Percentiles rank a stretch among this genome's conserved stretches.
These are phyloP conservation scores for Parasteatoda tepidariorum DNA, from an alignment of 1,140 invertebrate species.

Conservation along the genomic window DNA sequence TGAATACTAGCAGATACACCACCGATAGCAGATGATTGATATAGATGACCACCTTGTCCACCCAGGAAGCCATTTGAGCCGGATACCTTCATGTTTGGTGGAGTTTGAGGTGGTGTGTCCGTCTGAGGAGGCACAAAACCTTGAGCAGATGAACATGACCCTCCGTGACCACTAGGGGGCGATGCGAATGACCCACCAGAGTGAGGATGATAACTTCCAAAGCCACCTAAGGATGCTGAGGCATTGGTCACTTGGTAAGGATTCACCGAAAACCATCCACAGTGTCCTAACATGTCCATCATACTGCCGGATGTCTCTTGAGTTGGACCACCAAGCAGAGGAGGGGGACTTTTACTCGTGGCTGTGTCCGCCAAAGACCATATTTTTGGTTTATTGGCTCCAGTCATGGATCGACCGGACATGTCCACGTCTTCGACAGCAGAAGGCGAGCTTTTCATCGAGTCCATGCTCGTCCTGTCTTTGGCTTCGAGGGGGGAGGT, in stretches of 20 bases:
- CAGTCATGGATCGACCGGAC: not conserved
- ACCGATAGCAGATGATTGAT: slow-evolving; percentile 14
- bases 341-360: slow-evolving; percentile 79
- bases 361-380: slow-evolving; percentile 97
- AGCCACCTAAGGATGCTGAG: slow-evolving; percentile 26
- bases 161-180: slow-evolving; percentile 19
- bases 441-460: not conserved
- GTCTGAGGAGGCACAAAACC: slow-evolving; percentile 69
- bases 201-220: slow-evolving; percentile 30
- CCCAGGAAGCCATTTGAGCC: not conserved
- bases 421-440: slow-evolving; percentile 23
- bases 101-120: slow-evolving; percentile 91
- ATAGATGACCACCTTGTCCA: slow-evolving; percentile 18
- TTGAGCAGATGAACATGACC: slow-evolving; percentile 19
- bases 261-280: slow-evolving; percentile 56
- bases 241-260: slow-evolving; percentile 43
- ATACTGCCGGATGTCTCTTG: slow-evolving; percentile 10
- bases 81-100: slow-evolving; percentile 83
- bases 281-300: slow-evolving; percentile 54
- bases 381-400: slow-evolving; percentile 85
- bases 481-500: slow-evolving; percentile 38
- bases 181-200: not conserved
- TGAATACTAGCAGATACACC: slow-evolving; percentile 11
- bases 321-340: not conserved
- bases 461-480: slow-evolving; percentile 22